phyloP scores from a whole-genome alignment of 2,888 invertebrate genomes.

The Clanis bilineata region DNA sequence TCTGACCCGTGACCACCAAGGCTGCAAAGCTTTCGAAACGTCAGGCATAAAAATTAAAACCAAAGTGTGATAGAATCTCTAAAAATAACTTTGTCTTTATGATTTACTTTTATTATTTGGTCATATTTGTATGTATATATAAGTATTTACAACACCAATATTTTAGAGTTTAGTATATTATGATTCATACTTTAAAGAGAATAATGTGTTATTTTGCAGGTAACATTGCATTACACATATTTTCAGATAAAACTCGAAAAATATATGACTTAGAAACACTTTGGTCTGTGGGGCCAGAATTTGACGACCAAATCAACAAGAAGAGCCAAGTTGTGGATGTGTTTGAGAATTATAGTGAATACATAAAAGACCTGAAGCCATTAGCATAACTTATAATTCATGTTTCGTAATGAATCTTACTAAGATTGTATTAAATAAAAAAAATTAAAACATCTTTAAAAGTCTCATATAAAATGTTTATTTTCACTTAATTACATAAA shows the following conservation, averaged over 20 bases:
- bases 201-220: conserved; percentile 79
- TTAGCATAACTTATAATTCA: conserved; percentile 49
- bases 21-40: too few relatives aligned
- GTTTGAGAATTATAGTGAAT: conserved; percentile 85
- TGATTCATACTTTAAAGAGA: not conserved
- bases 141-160: too few relatives aligned
- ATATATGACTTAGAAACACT: conserved; percentile 94
- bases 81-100: too few relatives aligned
- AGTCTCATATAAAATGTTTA: conserved; percentile 82
- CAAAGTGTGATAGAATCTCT: too few relatives aligned
- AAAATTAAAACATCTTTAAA: conserved; percentile 52
- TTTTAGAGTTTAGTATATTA: not conserved
- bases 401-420: not conserved
- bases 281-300: conserved; percentile 93
- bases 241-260: conserved; percentile 86
- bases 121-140: too few relatives aligned
- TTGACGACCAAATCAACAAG: conserved; percentile 86
- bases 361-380: conserved; percentile 85
- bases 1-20: too few relatives aligned
- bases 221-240: conserved; percentile 95
- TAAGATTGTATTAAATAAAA: conserved; percentile 15
- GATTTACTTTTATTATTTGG: too few relatives aligned
- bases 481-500: conserved; percentile 74
- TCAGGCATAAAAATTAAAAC: too few relatives aligned
- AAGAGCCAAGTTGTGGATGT: conserved; percentile 84